Evolutionary conservation across 1,140 invertebrate species (phyloP), one percentile per base, ranked within the genome.

Genomic region (Dreissena rostriformis): DNA sequence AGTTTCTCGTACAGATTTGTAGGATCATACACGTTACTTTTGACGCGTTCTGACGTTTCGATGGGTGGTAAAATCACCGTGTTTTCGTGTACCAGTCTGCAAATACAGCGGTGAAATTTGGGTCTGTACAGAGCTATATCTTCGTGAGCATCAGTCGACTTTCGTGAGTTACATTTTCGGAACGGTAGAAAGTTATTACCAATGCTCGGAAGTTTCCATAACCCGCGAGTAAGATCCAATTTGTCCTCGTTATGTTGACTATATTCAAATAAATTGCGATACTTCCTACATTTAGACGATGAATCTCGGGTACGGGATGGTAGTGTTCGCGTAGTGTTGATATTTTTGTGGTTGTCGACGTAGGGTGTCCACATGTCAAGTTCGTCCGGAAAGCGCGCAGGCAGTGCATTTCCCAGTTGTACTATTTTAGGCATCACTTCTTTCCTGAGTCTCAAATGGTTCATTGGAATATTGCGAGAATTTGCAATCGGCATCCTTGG

Each of bases 131-230:
- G n/a, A 26, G 67, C 79, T 26, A 73, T 66, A 17, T 52, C 68
- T 65, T 73, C 71, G n/a, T 82, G 26, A 17, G 17, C n/a, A 71
- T 39, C 39, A 39, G 39, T 39, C 28, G 39, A n/a, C 15, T 17
- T 8, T 17, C 51, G 15, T 0, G 53, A 28, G 55, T 51, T n/a
- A 11, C 28, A 49, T 10, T 75, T 75, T 24, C 66, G n/a, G 51
- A 82, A 52, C 6, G 80, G 80, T 10, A 82, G 71, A 22, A 68
- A 66, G 51, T 82, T 82, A 55, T 75, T 82, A 8, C 68, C 68
- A 57, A 82, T 28, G 65, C 70, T 66, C 55, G 80, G 80, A n/a
- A 61, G 74, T 68, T 74, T 73, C 80, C 80, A 82, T 22, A 82
- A 63, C 15, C 66, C 61, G n/a, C 52, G 61, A 26, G 67, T 39